A percentile compares a stretch with the other conserved stretches of the same genome.
These are phyloP conservation scores for Riptortus pedestris DNA, from an alignment of 1,140 invertebrate genomes.

Conservation along the genomic window DNA sequence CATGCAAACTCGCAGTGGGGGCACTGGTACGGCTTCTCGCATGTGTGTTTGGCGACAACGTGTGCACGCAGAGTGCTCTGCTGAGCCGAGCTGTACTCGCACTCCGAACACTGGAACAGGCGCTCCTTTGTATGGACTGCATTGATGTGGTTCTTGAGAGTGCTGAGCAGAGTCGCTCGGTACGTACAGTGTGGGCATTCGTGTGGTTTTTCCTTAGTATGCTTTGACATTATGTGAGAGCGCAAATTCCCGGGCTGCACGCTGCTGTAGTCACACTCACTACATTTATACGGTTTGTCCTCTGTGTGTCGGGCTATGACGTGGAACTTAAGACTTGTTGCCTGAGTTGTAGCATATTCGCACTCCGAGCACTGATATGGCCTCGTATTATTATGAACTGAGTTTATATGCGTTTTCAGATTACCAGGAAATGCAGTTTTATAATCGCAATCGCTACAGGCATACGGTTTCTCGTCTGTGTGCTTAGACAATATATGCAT, in stretches of 20 bases:
- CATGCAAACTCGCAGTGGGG: neutral
- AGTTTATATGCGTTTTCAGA: neutral
- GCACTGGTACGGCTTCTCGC: neutral
- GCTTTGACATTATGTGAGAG: neutral
- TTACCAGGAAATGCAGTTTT: neutral
- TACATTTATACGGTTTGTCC: neutral
- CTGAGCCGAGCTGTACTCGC: neutral
- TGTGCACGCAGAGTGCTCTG: neutral
- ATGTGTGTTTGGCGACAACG: neutral
- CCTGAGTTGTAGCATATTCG: neutral
- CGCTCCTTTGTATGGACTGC: constrained; percentile 1
- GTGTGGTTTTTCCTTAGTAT: neutral
- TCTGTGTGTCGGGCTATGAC: neutral
- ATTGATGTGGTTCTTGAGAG: constrained; percentile 6
- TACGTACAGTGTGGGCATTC: constrained; percentile 4
- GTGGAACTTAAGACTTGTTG: neutral
- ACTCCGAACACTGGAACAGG: neutral
- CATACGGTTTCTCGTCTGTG: constrained; percentile 6
- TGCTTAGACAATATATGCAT: constrained; percentile 11
- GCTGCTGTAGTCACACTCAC: neutral
- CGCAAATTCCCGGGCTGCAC: neutral
- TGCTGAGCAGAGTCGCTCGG: neutral
- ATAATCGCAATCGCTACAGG: constrained; percentile 1
- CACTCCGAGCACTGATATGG: neutral
- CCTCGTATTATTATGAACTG: neutral